Evolutionary conservation across 2,888 invertebrate species (phyloP), one percentile per base, ranked within the genome.

Genomic region (Tetheella fluctuosa): DNA sequence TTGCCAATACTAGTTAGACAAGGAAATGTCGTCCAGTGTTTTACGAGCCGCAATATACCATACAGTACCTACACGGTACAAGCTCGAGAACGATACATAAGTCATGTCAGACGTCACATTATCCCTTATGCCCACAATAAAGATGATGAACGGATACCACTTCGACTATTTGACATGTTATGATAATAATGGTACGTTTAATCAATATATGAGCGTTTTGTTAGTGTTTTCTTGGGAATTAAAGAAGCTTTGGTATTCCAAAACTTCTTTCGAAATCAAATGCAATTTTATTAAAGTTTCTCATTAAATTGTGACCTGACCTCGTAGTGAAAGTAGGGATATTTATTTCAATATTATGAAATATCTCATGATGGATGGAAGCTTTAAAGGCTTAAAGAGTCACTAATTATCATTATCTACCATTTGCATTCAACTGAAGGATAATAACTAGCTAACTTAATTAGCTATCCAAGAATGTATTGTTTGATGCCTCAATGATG

Each of bases 111-210:
- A 64, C 52, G 52, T 66, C 63, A 70, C 74, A 76, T 77, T 76
- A 76, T 70, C 68, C 70, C 69, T 67, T 74, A 76, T 76, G 74
- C 64, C 66, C 59, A 64, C 68, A 64, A 73, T 76, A 75, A 48
- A 48, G 48, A 48, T 48, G 48, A 48, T 48, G 48, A 48, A 48
- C 48, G 48, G 48, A 48, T 48, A 48, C 48, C 20, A 48, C 48
- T 48, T 48, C 48, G 20, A 8, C 48, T 48, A 20, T 48, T 48
- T 48, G 20, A 48, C 48, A 20, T 20, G 17, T 48, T 8, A 48
- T 20, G 20, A 48, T 48, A 48, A 20, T 20, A 20, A 20, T 20
- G 20, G 20, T 10, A n/a, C 48, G 17, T 48, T 3, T 20, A 20
- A 20, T 48, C 48, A 48, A 48, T 48, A 48, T 48, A 48, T 42